These are phyloP conservation scores for Rotaria sp. DNA, from an alignment of 2,888 invertebrate genomes.

Conservation along the genomic window DNA sequence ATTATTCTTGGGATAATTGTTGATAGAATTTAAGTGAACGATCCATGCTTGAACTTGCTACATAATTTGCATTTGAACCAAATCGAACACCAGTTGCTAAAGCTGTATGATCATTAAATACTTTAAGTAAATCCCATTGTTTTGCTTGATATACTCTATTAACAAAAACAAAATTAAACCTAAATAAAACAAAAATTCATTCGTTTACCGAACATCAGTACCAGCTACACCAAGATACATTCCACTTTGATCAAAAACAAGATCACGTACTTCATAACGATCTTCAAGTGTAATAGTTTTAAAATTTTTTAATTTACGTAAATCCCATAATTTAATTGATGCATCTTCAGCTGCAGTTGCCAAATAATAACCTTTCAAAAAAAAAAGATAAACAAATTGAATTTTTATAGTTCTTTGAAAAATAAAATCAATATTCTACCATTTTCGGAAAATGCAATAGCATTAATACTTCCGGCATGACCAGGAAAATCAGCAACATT, in stretches of 20 bases:
- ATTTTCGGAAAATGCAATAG: slow-evolving; percentile 97
- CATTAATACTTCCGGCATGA: slow-evolving; percentile 86
- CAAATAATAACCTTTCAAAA: slow-evolving; percentile 67
- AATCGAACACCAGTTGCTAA: slow-evolving; percentile 91
- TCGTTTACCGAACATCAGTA: slow-evolving; percentile 67
- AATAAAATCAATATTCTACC: slow-evolving; percentile 58
- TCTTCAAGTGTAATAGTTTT: slow-evolving; percentile 89
- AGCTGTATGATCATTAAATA: slow-evolving; percentile 91
- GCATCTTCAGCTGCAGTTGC: slow-evolving; percentile 96
- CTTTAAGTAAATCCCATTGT: slow-evolving; percentile 81
- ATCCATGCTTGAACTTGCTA: slow-evolving; percentile 94
- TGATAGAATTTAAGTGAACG: slow-evolving; percentile 71
- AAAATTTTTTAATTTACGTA: slow-evolving; percentile 94
- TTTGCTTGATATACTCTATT: slow-evolving; percentile 77
- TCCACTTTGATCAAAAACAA: slow-evolving; percentile 95
- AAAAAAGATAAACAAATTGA: not conserved
- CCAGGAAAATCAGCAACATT: slow-evolving; percentile 97
- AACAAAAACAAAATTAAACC: not conserved
- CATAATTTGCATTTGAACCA: slow-evolving; percentile 83
- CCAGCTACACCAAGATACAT: slow-evolving; percentile 93
- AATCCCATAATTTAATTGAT: slow-evolving; percentile 96
- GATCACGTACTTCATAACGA: slow-evolving; percentile 73
- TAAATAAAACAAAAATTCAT: not conserved
- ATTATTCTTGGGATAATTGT: not conserved
- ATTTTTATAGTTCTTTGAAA: not conserved